A percentile compares a stretch with the other conserved stretches of the same genome.
Evolutionary conservation across 2,113 vertebrate species (phyloP).

Genomic region (Microcebus lehilahytsara): DNA sequence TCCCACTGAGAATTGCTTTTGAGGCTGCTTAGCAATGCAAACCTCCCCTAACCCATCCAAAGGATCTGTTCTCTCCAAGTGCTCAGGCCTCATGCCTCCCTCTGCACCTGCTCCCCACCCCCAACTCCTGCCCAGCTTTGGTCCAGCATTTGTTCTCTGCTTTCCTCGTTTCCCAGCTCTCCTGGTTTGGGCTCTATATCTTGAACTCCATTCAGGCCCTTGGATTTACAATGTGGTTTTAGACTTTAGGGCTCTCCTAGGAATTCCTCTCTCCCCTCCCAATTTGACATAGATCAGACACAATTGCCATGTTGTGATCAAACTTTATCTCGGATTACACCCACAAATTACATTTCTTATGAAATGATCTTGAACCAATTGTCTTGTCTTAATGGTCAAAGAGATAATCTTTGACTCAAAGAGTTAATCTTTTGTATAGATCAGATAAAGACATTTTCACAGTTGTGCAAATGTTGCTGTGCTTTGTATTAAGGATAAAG

Average conservation of each 20-base stretch:
- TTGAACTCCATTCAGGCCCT: neutral
- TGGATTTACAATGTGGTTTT: neutral
- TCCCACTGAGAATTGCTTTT: neutral
- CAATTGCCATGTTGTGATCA: neutral
- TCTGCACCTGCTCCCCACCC: neutral
- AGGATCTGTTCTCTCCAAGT: neutral
- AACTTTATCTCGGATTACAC: neutral
- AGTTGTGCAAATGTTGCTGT: neutral
- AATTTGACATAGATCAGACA: neutral
- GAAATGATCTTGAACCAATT: neutral
- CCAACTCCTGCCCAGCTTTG: no score
- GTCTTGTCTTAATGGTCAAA: neutral
- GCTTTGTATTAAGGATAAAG: neutral
- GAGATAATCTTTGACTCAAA: neutral
- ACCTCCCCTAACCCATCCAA: neutral
- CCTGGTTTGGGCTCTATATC: neutral
- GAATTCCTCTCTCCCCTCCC: neutral
- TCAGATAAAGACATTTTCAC: neutral
- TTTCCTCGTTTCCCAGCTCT: neutral
- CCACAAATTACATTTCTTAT: neutral
- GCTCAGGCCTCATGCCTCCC: neutral
- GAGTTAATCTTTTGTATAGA: neutral
- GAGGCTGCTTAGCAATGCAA: neutral
- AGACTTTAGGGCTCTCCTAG: neutral
- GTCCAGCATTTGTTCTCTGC: neutral